Conservation (phyloP, 2,113 vertebrate species). For the Amia ocellicauda region DNA sequence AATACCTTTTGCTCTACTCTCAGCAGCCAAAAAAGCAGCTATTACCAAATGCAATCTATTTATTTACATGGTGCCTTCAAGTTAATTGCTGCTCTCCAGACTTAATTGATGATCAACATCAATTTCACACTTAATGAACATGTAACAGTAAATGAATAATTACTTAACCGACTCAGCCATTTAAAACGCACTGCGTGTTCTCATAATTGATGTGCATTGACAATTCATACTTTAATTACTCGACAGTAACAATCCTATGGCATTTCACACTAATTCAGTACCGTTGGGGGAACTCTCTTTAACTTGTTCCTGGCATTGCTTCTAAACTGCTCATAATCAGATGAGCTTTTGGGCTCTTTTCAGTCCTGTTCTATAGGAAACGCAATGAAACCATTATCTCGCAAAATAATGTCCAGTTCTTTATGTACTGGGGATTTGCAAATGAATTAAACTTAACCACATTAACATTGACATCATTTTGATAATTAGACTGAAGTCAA, state of each 20-base stretch:
- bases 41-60: neutral
- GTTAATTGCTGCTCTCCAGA: conserved; percentile 7
- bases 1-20: too few relatives aligned
- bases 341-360: conserved; percentile 8
- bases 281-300: conserved; percentile 19
- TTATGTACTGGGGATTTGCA: too few relatives aligned
- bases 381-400: too few relatives aligned
- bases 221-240: conserved; percentile 18
- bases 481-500: too few relatives aligned
- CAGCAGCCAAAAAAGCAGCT: neutral
- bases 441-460: too few relatives aligned
- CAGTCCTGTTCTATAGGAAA: too few relatives aligned
- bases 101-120: conserved; percentile 29
- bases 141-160: conserved; percentile 15
- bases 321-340: conserved; percentile 3
- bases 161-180: conserved; percentile 23
- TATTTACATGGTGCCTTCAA: conserved; percentile 6
- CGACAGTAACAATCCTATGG: conserved; percentile 24
- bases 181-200: conserved; percentile 15
- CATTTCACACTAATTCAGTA: conserved; percentile 1
- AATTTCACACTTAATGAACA: conserved; percentile 34
- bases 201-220: conserved; percentile 13
- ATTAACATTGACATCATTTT: too few relatives aligned
- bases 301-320: conserved; percentile 22
- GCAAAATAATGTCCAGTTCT: too few relatives aligned